Conservation (phyloP, 1,140 invertebrate genomes). For the Zaprionus taronus region DNA sequence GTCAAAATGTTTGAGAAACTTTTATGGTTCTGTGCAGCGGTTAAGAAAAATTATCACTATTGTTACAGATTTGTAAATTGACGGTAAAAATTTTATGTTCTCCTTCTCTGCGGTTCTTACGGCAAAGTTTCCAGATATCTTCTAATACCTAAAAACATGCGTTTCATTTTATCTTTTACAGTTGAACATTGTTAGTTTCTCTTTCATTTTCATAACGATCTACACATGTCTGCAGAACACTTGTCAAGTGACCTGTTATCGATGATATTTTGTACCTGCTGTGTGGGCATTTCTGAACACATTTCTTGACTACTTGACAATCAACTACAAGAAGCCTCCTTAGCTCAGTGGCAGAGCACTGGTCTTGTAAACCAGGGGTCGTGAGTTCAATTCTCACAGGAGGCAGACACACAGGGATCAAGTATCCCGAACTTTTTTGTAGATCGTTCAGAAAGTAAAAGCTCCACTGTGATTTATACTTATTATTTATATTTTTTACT, state of each 20-base stretch:
- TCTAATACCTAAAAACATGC: neutral
- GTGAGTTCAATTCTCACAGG: constrained; percentile 95
- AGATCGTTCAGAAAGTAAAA: too few relatives aligned
- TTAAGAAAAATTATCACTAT: constrained; percentile 76
- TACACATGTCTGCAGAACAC: neutral
- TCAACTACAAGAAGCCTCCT: neutral
- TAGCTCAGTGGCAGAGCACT: constrained; percentile 93
- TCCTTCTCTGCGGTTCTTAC: constrained; percentile 5
- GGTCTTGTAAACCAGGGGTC: constrained; percentile 96
- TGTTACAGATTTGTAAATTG: constrained; percentile 71
- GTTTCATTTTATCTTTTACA: neutral
- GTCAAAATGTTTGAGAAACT: constrained; percentile 74
- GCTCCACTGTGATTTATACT: too few relatives aligned
- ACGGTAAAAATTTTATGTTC: constrained; percentile 50
- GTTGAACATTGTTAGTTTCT: neutral
- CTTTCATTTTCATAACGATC: neutral
- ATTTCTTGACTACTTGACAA: neutral
- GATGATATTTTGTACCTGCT: neutral
- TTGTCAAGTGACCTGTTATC: neutral
- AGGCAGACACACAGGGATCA: constrained; percentile 85
- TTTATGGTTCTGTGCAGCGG: constrained; percentile 38
- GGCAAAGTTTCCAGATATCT: neutral
- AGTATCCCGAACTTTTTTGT: neutral
- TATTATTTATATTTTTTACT: too few relatives aligned
- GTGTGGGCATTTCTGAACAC: neutral